Conservation (phyloP, 1,140 invertebrate genomes). For the Uloborus diversus region DNA sequence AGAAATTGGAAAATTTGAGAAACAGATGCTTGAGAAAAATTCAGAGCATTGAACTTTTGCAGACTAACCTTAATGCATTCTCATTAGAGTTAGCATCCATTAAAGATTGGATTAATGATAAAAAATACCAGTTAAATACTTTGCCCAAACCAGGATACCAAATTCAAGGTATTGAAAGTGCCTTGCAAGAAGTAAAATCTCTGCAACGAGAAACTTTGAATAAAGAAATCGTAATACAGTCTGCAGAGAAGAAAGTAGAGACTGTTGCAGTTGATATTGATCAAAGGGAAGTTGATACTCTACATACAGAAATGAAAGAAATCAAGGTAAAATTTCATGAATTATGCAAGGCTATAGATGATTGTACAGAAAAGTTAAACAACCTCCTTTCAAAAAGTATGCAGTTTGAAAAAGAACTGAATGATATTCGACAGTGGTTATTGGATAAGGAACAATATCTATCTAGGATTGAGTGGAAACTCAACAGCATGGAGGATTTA, state of each 20-base stretch:
- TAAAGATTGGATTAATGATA: constrained; percentile 81
- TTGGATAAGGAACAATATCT: constrained; percentile 79
- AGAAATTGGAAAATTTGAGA: constrained; percentile 81
- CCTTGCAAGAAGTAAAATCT: constrained; percentile 61
- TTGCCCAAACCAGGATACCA: constrained; percentile 76
- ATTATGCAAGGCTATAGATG: constrained; percentile 60
- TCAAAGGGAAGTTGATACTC: constrained; percentile 75
- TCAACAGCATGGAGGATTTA: constrained; percentile 62
- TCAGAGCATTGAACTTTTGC: constrained; percentile 67
- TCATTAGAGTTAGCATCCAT: constrained; percentile 64
- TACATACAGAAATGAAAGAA: constrained; percentile 74
- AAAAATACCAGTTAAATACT: constrained; percentile 69
- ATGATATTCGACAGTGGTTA: constrained; percentile 81
- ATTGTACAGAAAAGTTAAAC: constrained; percentile 55
- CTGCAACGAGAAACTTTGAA: constrained; percentile 81
- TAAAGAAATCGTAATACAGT: constrained; percentile 82
- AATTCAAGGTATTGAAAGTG: constrained; percentile 59
- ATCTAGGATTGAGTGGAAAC: constrained; percentile 71
- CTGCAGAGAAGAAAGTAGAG: constrained; percentile 81
- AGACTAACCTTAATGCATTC: constrained; percentile 78
- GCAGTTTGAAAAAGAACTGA: constrained; percentile 79
- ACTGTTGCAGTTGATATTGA: constrained; percentile 88
- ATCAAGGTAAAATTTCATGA: constrained; percentile 63
- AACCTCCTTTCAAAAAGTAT: constrained; percentile 70
- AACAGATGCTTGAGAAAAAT: constrained; percentile 83